A percentile compares a stretch with the other conserved stretches of the same genome.
These are phyloP conservation scores for Leptinotarsa undecemlineata DNA, from an alignment of 1,140 invertebrate species.

Conservation along the genomic window DNA sequence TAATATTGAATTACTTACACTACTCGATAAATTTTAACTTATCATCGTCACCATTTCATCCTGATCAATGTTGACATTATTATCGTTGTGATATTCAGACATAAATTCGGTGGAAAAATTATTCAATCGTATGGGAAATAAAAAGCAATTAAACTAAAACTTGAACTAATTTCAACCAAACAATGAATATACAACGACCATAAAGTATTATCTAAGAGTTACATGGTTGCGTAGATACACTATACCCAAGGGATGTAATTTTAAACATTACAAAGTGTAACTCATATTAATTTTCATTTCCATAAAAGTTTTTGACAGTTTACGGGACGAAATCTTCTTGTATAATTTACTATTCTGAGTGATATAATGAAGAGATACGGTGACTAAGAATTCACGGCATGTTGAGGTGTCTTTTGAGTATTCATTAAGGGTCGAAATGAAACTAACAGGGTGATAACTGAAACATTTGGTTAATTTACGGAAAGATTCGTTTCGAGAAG, in stretches of 20 bases:
- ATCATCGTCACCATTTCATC: background rate
- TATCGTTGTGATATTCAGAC: no score
- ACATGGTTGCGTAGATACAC: constrained; percentile 25
- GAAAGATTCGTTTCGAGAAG: no score
- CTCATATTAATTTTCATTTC: constrained; percentile 41
- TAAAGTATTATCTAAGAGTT: constrained; percentile 8
- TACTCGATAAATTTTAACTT: background rate
- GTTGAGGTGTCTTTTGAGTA: constrained; percentile 9
- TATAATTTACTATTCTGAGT: constrained; percentile 25
- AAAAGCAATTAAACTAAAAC: background rate
- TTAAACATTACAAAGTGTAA: constrained; percentile 40
- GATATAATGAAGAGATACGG: constrained; percentile 25
- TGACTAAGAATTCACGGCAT: background rate
- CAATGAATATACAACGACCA: constrained; percentile 18
- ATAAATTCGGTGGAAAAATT: no score
- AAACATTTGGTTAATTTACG: no score
- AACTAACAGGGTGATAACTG: no score
- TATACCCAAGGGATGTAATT: constrained; percentile 35
- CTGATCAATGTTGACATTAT: background rate
- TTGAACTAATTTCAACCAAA: background rate
- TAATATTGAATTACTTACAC: background rate
- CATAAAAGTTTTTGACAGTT: constrained; percentile 38
- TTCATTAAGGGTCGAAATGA: background rate
- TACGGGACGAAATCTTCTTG: constrained; percentile 33
- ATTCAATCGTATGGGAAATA: background rate